Evolutionary conservation across 2,888 invertebrate species (phyloP).

Genomic region (Axea sp.): DNA sequence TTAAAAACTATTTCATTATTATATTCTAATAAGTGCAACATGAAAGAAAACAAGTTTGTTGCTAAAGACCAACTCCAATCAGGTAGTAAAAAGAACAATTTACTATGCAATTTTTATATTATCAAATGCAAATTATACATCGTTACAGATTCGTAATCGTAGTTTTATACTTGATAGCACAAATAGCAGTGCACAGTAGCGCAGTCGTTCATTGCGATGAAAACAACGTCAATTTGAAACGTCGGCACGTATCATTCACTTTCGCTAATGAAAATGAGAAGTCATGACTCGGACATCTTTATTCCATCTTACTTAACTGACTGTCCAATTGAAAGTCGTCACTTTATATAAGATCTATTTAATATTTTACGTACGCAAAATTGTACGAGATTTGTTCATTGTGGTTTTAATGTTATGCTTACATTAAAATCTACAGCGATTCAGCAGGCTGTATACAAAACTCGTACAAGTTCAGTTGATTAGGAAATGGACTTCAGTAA

Average conservation of each 20-base stretch:
- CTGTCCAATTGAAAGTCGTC: constrained; percentile 58
- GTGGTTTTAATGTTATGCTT: constrained; percentile 53
- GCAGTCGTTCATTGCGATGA: constrained; percentile 37
- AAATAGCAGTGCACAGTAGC: constrained; percentile 43
- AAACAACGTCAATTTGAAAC: constrained; percentile 70
- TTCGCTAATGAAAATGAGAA: constrained; percentile 76
- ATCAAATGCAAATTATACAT: constrained; percentile 30
- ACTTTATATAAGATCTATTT: constrained; percentile 57
- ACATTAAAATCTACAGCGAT: constrained; percentile 34
- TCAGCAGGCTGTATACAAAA: not conserved
- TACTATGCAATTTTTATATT: constrained; percentile 4
- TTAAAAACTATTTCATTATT: too few relatives aligned
- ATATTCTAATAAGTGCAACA: too few relatives aligned
- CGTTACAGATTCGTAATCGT: constrained; percentile 27
- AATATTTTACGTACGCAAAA: constrained; percentile 25
- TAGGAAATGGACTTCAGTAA: not conserved
- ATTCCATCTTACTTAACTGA: constrained; percentile 54
- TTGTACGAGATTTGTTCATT: constrained; percentile 8
- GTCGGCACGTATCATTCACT: constrained; percentile 76
- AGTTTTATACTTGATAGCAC: constrained; percentile 42
- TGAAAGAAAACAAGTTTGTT: too few relatives aligned
- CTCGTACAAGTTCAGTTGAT: not conserved
- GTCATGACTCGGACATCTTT: constrained; percentile 57
- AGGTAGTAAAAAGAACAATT: constrained; percentile 9
- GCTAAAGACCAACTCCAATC: too few relatives aligned